A percentile compares a stretch with the other conserved stretches of the same genome.
Evolutionary conservation across 1,140 invertebrate genomes (phyloP).

Genomic region (Philopotamus ludificatus): DNA sequence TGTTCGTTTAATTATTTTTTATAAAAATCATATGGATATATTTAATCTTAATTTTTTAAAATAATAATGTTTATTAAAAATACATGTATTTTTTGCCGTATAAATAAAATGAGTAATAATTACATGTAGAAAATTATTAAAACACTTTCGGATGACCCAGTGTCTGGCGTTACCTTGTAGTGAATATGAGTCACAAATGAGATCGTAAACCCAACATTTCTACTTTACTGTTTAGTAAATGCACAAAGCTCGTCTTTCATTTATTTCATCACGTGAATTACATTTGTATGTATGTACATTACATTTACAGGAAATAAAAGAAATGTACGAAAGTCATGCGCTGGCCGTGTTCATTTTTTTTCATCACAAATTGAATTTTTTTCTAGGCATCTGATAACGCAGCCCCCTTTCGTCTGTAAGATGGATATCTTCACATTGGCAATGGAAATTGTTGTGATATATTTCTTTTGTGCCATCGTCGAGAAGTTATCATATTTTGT

Average conservation of each 20-base stretch:
- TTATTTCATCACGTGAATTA: conserved; percentile 18
- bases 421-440: conserved; percentile 18
- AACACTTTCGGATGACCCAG: neutral
- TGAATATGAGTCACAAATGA: conserved; percentile 21
- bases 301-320: neutral
- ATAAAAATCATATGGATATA: too few relatives aligned
- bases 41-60: too few relatives aligned
- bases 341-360: neutral
- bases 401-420: neutral
- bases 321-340: neutral
- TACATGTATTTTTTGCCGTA: too few relatives aligned
- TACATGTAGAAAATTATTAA: too few relatives aligned
- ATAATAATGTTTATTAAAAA: too few relatives aligned
- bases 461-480: conserved; percentile 17
- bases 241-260: conserved; percentile 18
- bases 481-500: conserved; percentile 28
- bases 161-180: conserved; percentile 17
- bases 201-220: conserved; percentile 17
- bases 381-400: neutral
- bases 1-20: too few relatives aligned
- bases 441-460: conserved; percentile 25
- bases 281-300: neutral
- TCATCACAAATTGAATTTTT: neutral
- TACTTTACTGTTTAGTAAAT: conserved; percentile 18
- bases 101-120: too few relatives aligned